phyloP scores from a whole-genome alignment of 35 echinoderm and acorn worm species.

The Amphiura filiformis region DNA sequence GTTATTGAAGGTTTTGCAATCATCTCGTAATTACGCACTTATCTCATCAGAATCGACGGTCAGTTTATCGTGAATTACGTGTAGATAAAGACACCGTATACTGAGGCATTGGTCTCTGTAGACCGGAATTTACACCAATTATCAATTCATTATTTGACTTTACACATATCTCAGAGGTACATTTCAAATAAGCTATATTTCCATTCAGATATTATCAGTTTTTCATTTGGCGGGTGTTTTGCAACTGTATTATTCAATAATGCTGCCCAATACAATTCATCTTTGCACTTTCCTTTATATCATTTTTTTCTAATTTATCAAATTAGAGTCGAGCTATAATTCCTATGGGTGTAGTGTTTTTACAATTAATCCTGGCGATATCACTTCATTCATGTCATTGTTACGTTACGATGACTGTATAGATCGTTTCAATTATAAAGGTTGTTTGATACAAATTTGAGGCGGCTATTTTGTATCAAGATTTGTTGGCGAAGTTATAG shows the following conservation, averaged over 20 bases:
- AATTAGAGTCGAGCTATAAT: neutral
- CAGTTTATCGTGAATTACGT: neutral
- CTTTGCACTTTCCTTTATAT: neutral
- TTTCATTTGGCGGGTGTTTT: neutral
- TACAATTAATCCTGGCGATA: neutral
- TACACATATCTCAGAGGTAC: neutral
- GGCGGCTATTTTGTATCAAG: too few species aligned
- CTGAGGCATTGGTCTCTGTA: neutral
- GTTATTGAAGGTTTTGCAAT: too few species aligned
- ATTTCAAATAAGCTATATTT: conserved; percentile 6
- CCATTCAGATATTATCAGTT: neutral
- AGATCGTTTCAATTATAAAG: too few species aligned
- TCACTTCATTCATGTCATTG: neutral
- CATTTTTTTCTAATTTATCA: neutral
- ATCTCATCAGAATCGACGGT: neutral
- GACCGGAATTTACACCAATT: conserved; percentile 1
- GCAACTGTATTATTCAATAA: conserved; percentile 8
- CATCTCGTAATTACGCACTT: neutral
- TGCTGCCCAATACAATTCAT: neutral
- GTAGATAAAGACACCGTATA: neutral
- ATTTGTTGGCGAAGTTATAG: too few species aligned
- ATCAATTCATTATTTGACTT: neutral
- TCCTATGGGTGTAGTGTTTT: neutral
- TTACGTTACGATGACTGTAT: too few species aligned
- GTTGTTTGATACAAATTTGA: too few species aligned